Percentiles rank a stretch among this genome's conserved stretches.
phyloP scores from a whole-genome alignment of 2,113 vertebrate species.

The Xenopus borealis region DNA sequence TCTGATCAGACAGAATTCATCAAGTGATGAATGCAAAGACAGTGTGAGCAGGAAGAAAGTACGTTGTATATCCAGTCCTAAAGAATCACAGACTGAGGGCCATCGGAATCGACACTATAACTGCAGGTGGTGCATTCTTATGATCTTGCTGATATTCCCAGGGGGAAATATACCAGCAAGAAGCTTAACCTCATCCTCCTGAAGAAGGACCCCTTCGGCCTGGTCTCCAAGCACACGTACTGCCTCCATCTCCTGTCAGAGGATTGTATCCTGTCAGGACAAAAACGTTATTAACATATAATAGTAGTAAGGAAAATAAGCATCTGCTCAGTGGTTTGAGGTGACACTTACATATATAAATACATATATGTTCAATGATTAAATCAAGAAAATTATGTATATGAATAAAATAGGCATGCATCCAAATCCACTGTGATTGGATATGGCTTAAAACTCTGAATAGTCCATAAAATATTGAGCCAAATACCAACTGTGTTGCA shows the following conservation, averaged over 20 bases:
- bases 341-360: too few species aligned
- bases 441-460: too few species aligned
- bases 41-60: not conserved
- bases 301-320: too few species aligned
- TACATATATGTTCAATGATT: too few species aligned
- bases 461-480: too few species aligned
- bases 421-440: too few species aligned
- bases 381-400: too few species aligned
- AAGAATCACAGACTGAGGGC: not conserved
- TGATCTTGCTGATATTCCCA: constrained; percentile 50
- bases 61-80: not conserved
- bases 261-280: constrained; percentile 81
- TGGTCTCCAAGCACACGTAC: constrained; percentile 83
- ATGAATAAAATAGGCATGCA: too few species aligned
- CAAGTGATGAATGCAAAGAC: not conserved
- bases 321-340: too few species aligned
- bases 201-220: constrained; percentile 83
- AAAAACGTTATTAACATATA: constrained; percentile 14
- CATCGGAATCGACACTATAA: constrained; percentile 16
- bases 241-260: constrained; percentile 82
- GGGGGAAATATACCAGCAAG: constrained; percentile 49
- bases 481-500: too few species aligned
- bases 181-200: constrained; percentile 86
- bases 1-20: not conserved
- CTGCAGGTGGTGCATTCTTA: constrained; percentile 48